Percentiles rank a stretch among this genome's conserved stretches.
These are phyloP conservation scores for Stegostoma tigrinum DNA, from an alignment of 2,113 vertebrate genomes.

Conservation along the genomic window DNA sequence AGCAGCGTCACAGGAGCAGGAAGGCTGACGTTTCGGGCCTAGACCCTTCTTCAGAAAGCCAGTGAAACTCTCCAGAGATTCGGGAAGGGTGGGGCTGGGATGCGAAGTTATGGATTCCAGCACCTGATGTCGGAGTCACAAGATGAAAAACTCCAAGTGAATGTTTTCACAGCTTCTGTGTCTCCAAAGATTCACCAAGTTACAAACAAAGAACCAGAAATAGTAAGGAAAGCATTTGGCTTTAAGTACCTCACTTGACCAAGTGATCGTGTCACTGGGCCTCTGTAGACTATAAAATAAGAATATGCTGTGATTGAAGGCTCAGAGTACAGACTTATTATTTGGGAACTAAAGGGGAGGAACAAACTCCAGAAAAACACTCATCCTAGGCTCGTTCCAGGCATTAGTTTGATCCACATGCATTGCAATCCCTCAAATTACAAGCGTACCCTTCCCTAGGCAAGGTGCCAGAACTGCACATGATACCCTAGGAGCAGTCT, in stretches of 20 bases:
- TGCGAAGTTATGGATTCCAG: constrained; percentile 52
- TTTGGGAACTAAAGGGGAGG: too few relatives aligned
- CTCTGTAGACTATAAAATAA: not conserved
- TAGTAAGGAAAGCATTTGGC: not conserved
- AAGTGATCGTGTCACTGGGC: not conserved
- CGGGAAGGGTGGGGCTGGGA: not conserved
- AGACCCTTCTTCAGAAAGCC: constrained; percentile 38
- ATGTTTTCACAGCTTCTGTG: constrained; percentile 27
- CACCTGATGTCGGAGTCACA: constrained; percentile 39
- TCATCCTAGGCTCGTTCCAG: too few relatives aligned
- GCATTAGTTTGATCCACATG: too few relatives aligned
- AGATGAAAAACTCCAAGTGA: constrained; percentile 46
- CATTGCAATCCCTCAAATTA: too few relatives aligned
- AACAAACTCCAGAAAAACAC: too few relatives aligned
- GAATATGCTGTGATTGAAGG: too few relatives aligned
- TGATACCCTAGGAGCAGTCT: too few relatives aligned
- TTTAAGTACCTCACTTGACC: not conserved
- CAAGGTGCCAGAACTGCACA: too few relatives aligned
- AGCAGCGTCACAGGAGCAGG: too few relatives aligned
- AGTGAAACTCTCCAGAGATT: constrained; percentile 38
- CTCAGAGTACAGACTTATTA: too few relatives aligned
- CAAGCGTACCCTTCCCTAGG: too few relatives aligned
- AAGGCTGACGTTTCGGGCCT: too few relatives aligned
- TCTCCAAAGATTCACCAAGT: not conserved
- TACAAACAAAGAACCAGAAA: not conserved